Evolutionary conservation across 2,888 invertebrate genomes (phyloP).

Genomic region (Rotaria sp.): DNA sequence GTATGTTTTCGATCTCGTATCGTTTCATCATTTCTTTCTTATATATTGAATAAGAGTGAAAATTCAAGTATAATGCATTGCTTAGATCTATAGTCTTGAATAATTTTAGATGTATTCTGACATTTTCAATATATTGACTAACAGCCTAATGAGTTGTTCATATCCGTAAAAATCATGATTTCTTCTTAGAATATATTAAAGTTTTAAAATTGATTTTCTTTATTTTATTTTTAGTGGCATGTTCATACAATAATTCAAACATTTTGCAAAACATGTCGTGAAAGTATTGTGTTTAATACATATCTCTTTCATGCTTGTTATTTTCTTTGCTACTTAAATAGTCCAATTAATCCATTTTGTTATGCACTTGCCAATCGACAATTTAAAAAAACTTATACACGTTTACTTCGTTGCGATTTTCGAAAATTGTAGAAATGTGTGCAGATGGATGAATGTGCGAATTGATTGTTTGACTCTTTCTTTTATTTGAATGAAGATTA

Average conservation of each 20-base stretch:
- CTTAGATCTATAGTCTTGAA: too few species aligned
- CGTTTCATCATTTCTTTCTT: too few species aligned
- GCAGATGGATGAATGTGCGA: background rate
- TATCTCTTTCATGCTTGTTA: constrained; percentile 63
- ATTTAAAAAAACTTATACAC: constrained; percentile 93
- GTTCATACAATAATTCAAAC: constrained; percentile 27
- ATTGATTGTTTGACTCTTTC: background rate
- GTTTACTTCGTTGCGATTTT: constrained; percentile 85
- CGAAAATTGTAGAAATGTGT: constrained; percentile 65
- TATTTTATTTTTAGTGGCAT: constrained; percentile 16
- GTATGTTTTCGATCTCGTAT: too few species aligned
- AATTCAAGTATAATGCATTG: too few species aligned
- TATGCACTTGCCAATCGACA: constrained; percentile 97
- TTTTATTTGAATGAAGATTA: background rate
- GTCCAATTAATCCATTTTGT: constrained; percentile 96
- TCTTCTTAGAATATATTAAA: too few species aligned
- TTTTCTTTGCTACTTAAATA: constrained; percentile 80
- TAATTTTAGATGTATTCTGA: too few species aligned
- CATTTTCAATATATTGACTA: too few species aligned
- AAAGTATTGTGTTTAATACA: constrained; percentile 23
- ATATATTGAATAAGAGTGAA: too few species aligned
- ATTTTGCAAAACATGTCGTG: background rate
- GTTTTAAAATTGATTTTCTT: background rate
- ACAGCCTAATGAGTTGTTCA: too few species aligned
- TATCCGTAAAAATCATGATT: too few species aligned